Evolutionary conservation across 2,797 vertebrate genomes (phyloP), one percentile per base, ranked within the genome.

Genomic region (Sebastes diploproa): DNA sequence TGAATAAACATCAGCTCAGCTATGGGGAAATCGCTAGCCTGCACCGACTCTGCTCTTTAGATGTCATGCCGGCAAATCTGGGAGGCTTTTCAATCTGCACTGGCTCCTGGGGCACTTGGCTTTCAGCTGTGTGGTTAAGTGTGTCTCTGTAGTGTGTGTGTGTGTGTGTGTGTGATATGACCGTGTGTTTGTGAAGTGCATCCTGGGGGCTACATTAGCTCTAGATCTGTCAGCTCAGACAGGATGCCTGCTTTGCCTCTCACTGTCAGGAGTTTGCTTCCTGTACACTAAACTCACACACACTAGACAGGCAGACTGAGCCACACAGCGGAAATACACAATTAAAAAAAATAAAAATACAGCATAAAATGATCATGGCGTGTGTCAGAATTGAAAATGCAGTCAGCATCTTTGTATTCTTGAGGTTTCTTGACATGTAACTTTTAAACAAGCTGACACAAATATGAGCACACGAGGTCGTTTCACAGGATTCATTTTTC

Each of bases 141-240:
- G 72, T 78, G 71, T 77, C 63, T 74, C 32, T 83, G 30, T 59
- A 25, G n/a, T 38, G 50, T 7, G 46, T 52, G 38, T 85, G 66
- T 58, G 54, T 38, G 59, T 77, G 72, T 68, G 64, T 30, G 5
- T 36, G 60, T 12, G 5, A 74, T 72, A 56, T 67, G 75, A 86
- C 74, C 30, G 18, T 70, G 77, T 82, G 78, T 83, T 68, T 85
- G 76, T 80, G 73, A 86, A 90, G 85, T 80, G 71, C 73, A 89
- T 92, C 83, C 83, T 91, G 75, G 77, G 86, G 90, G 82, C 83
- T 86, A 78, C 78, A 84, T 89, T 88, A 92, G 88, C 80, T 87
- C 86, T 64, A 89, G 76, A 91, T 93, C 85, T 91, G 86, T 92
- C 85, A 88, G 87, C 75, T 87, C 83, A 89, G 85, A 86, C 84